Base-by-base conservation (phyloP, 2,113 vertebrate genomes). In the Hemibagrus wyckioides region DNA sequence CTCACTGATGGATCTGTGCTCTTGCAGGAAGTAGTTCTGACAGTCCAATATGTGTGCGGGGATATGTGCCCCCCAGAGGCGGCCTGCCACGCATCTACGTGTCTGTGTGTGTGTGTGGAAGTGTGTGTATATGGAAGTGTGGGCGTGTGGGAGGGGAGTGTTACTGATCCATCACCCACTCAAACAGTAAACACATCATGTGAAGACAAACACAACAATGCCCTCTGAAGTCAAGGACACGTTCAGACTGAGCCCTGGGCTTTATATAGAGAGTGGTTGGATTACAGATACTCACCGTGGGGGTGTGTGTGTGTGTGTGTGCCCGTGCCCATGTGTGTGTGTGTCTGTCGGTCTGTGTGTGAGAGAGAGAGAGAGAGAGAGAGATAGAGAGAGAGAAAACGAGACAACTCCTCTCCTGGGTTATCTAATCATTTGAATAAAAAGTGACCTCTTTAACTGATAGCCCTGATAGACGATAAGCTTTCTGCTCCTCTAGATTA, bases 11-110 rank as follows among this genome's bases (percentile, higher is more conserved):
- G 95, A 96, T 95, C 94, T 95, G 95, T 95, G 95, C 94, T 96
- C 93, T 95, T 94, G 93, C 94, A 96, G 95, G 94, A 96, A 96
- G 95, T 94, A 95, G 93, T 96, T 95, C 94, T 95, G 95, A 95
- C 96, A 96, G 95, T 94, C 95, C 95, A 95, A 96, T 96, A 96
- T 96, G 94, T 95, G 92, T 93, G 93, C 91, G 90, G 83, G 92
- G 94, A 93, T 94, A 93, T 94, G 92, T 92, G 93, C 93, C 93
- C 92, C n/a, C 84, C 85, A 48, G 82, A 88, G 89, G 83, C 80
- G 75, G 65, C 83, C 75, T 88, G 30, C 75, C 80, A 61, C 59
- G 77, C 82, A 39, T 57, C 52, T 69, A 19, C 71, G 48, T 14
- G 57, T 79, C 44, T 87, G 82, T 30, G 57, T 90, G 73, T 75